Percentiles rank a stretch among this genome's conserved stretches.
Evolutionary conservation across 1,140 invertebrate species (phyloP).

Genomic region (Drosophila ogumai): DNA sequence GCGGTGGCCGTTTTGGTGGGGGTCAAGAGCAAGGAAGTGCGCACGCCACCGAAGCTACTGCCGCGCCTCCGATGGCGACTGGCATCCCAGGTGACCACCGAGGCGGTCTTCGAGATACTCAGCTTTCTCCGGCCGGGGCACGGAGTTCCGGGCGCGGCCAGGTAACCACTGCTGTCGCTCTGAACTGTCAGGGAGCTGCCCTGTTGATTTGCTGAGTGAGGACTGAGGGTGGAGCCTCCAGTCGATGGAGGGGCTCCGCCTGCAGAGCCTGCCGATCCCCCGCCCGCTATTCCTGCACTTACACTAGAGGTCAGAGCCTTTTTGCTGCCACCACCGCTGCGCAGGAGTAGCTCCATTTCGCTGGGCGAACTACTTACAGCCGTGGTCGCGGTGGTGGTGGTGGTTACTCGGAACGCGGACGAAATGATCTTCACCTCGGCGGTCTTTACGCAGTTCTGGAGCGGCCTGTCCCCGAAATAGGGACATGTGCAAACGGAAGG

Average conservation of each 20-base stretch:
- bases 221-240: slow-evolving; percentile 41
- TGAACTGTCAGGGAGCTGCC: slow-evolving; percentile 63
- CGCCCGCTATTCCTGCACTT: slow-evolving; percentile 42
- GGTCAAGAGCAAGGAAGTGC: slow-evolving; percentile 85
- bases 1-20: slow-evolving; percentile 82
- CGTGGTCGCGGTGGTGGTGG: slow-evolving; percentile 50
- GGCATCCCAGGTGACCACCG: slow-evolving; percentile 88
- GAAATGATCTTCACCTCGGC: slow-evolving; percentile 87
- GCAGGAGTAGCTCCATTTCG: slow-evolving; percentile 72
- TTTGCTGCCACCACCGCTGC: slow-evolving; percentile 44
- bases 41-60: slow-evolving; percentile 87
- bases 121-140: slow-evolving; percentile 69
- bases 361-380: slow-evolving; percentile 72
- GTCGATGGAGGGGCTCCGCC: slow-evolving; percentile 5
- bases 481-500: slow-evolving; percentile 91
- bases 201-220: slow-evolving; percentile 51
- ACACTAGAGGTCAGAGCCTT: slow-evolving; percentile 58
- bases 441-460: slow-evolving; percentile 81
- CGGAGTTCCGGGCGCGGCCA: slow-evolving; percentile 68
- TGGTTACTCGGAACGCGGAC: slow-evolving; percentile 70
- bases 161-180: slow-evolving; percentile 50
- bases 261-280: background rate
- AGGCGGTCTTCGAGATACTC: slow-evolving; percentile 82
- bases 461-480: slow-evolving; percentile 89
- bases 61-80: slow-evolving; percentile 85